Evolutionary conservation across 2,113 vertebrate species (phyloP), one percentile per base, ranked within the genome.

Genomic region (Mobula hypostoma): DNA sequence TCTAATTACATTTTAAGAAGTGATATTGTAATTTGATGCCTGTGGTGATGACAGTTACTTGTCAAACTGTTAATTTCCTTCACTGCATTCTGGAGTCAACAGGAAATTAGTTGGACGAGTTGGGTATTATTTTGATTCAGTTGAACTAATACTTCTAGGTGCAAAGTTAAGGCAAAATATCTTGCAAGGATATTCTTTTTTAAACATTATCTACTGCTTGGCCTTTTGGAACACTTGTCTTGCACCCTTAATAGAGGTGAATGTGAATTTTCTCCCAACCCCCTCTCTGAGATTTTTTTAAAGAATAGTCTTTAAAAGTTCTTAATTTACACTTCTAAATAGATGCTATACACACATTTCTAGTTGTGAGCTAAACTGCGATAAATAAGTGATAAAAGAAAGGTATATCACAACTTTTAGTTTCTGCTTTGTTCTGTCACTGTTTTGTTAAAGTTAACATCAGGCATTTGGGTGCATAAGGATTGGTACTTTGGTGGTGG

Each of bases 51-150:
- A 63, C 27, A 87, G 19, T 74, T 74, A n/a, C 58, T n/a, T 88
- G 58, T n/a, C 27, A 88, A 88, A 17, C 14, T n/a, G 58, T 63
- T 88, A 27, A 63, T 63, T 63, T 88, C 1, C 85, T 63, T 66
- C 27, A 88, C 14, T 87, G 24, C 0, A 63, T 61, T 88, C 58
- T 14, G 56, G 27, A 88, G 58, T 88, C 85, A 88, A n/a, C 85
- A 88, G 85, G 14, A 88, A 88, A 29, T 88, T n/a, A 61, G 5
- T 63, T 88, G 29, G 85, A 88, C 27, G 63, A 88, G 63, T 88
- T 88, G 5, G 27, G 14, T 29, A 15, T 15, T 29, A 17, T 56
- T n/a, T 88, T 63, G 29, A 56, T 12, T 58, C 27, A n/a, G 27
- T 27, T 1, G 11, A 79, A 36, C 77, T 79, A 36, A 14, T 79